Percentiles rank a stretch among this genome's conserved stretches.
phyloP scores from a whole-genome alignment of 2,113 vertebrate genomes.

The Oenanthe oenanthe region DNA sequence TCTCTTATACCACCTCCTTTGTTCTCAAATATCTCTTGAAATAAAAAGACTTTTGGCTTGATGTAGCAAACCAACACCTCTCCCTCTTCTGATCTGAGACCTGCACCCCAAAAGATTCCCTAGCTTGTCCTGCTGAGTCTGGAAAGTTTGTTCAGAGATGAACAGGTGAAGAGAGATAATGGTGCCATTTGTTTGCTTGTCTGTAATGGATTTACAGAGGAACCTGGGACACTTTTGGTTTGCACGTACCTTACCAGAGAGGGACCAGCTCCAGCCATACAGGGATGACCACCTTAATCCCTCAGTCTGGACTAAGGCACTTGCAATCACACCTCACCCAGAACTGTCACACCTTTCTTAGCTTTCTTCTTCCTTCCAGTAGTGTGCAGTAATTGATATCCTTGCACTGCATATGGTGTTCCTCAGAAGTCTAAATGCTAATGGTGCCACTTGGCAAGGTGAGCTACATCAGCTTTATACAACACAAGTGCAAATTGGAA shows the following conservation, averaged over 20 bases:
- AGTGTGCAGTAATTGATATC: neutral
- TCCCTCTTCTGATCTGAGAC: neutral
- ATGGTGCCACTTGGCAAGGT: conserved; percentile 43
- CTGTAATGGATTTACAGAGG: neutral
- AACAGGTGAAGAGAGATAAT: neutral
- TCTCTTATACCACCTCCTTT: neutral
- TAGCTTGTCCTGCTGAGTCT: neutral
- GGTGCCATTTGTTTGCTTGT: neutral
- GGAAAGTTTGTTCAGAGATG: neutral
- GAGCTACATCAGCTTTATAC: neutral
- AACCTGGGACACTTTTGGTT: neutral
- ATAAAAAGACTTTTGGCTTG: neutral
- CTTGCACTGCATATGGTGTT: neutral
- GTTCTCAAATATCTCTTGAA: neutral
- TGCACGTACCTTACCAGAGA: neutral
- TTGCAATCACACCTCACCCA: neutral
- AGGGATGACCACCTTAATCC: neutral
- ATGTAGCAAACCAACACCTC: neutral
- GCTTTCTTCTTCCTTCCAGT: conserved; percentile 2
- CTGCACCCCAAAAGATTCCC: neutral
- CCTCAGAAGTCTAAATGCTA: conserved; percentile 37
- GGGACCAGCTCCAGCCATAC: neutral
- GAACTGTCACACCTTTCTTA: neutral
- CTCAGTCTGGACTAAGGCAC: neutral
- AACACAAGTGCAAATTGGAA: conserved; percentile 2